phyloP scores from a whole-genome alignment of 2,797 vertebrate species.

The Acomys russatus region DNA sequence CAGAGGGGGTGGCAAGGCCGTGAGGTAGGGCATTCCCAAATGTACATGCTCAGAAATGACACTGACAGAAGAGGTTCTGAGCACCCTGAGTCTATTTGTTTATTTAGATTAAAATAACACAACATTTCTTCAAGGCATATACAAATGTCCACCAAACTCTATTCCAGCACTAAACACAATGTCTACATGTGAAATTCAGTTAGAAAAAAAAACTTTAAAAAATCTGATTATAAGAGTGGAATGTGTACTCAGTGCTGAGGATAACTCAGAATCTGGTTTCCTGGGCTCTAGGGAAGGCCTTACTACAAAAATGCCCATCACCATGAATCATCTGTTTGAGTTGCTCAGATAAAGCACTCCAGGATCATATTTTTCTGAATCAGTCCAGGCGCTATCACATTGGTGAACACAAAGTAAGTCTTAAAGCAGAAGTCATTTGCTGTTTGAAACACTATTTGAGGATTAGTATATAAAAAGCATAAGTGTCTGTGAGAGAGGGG shows the following conservation, averaged over 20 bases:
- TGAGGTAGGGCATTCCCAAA: not conserved
- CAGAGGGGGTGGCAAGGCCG: not conserved
- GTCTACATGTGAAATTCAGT: conserved; percentile 21
- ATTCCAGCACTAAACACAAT: conserved; percentile 3
- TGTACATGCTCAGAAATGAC: not conserved
- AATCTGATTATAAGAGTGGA: conserved; percentile 30
- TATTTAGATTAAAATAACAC: not conserved
- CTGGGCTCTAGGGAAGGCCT: not conserved
- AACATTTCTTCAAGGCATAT: not conserved
- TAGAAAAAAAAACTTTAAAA: not conserved
- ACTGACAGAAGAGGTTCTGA: not conserved
- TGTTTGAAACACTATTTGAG: conserved; percentile 35
- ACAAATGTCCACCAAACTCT: not conserved
- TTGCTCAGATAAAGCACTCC: not conserved
- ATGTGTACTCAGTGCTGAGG: not conserved
- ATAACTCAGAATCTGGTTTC: not conserved
- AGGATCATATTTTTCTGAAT: conserved; percentile 39
- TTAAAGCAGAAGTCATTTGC: conserved; percentile 23
- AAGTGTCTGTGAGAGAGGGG: not conserved
- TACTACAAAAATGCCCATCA: not conserved
- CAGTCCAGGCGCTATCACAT: not conserved
- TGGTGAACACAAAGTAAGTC: conserved; percentile 20
- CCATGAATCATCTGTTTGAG: not conserved
- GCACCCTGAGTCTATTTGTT: not conserved
- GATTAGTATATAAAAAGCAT: not conserved